These are phyloP conservation scores for Trisateles emortualis DNA, from an alignment of 2,888 invertebrate genomes.

Conservation along the genomic window DNA sequence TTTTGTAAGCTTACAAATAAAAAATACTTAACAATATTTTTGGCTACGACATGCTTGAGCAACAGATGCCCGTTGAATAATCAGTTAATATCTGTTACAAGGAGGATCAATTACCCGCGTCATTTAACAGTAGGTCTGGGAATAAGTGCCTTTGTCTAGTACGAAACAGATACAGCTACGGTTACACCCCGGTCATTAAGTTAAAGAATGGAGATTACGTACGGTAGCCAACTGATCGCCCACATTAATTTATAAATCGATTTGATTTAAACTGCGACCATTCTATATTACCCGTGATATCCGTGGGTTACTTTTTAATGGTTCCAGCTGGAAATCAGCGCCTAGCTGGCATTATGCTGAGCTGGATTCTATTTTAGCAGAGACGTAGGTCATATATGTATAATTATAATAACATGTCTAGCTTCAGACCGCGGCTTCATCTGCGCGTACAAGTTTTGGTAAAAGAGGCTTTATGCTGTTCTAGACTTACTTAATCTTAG, in stretches of 20 bases:
- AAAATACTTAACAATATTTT: constrained; percentile 32
- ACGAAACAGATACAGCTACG: constrained; percentile 61
- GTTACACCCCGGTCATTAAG: constrained; percentile 66
- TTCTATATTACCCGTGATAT: constrained; percentile 1
- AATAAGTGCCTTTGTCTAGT: constrained; percentile 68
- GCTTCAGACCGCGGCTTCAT: too few relatives aligned
- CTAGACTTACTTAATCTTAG: too few relatives aligned
- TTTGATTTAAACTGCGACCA: constrained; percentile 17
- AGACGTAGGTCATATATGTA: too few relatives aligned
- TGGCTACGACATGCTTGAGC: constrained; percentile 44
- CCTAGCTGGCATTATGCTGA: too few relatives aligned
- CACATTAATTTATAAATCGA: constrained; percentile 42
- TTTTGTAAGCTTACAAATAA: constrained; percentile 18
- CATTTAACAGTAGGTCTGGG: constrained; percentile 74
- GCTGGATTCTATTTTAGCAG: too few relatives aligned
- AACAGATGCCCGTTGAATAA: constrained; percentile 64
- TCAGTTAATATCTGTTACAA: constrained; percentile 60
- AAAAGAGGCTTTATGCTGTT: too few relatives aligned
- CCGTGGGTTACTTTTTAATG: too few relatives aligned
- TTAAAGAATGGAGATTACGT: constrained; percentile 68
- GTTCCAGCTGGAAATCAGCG: too few relatives aligned
- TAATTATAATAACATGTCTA: too few relatives aligned
- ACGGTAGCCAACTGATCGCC: constrained; percentile 49
- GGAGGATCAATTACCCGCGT: constrained; percentile 63
- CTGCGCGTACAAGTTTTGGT: too few relatives aligned